Conservation (phyloP, 2,888 invertebrate species). For the Apamea crenata region DNA sequence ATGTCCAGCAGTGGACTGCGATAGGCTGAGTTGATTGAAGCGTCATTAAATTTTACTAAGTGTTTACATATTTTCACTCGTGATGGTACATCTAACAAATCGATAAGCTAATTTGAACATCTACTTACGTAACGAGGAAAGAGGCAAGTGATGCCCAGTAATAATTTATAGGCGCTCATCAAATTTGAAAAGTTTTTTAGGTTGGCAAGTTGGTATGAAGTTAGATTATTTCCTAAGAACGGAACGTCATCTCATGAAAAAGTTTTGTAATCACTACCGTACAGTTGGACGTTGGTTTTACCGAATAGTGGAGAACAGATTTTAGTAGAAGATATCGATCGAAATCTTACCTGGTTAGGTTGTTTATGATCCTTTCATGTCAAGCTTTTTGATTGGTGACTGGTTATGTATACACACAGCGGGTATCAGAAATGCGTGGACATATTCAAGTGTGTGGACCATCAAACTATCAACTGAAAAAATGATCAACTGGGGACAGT, state of each 20-base stretch:
- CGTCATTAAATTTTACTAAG: neutral
- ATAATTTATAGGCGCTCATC: conserved; percentile 65
- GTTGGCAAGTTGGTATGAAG: conserved; percentile 58
- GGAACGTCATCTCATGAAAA: conserved; percentile 60
- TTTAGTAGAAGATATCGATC: conserved; percentile 27
- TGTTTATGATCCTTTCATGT: neutral
- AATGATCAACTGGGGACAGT: no score
- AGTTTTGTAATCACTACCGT: conserved; percentile 56
- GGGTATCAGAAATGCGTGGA: neutral
- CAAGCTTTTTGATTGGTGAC: conserved; percentile 1
- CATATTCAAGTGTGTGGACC: neutral
- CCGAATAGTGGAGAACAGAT: conserved; percentile 18
- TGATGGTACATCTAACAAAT: conserved; percentile 45
- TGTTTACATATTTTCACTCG: neutral
- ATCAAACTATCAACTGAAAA: no score
- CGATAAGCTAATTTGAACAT: conserved; percentile 47
- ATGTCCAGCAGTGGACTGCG: neutral
- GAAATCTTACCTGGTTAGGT: conserved; percentile 21
- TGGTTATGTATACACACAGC: neutral
- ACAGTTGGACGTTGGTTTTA: conserved; percentile 39
- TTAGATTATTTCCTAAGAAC: conserved; percentile 65
- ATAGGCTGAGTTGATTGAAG: neutral
- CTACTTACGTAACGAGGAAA: conserved; percentile 34
- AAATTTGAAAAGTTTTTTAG: conserved; percentile 65
- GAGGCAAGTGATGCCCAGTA: conserved; percentile 20